Evolutionary conservation across 2,113 vertebrate genomes (phyloP).

Genomic region (Natator depressus): DNA sequence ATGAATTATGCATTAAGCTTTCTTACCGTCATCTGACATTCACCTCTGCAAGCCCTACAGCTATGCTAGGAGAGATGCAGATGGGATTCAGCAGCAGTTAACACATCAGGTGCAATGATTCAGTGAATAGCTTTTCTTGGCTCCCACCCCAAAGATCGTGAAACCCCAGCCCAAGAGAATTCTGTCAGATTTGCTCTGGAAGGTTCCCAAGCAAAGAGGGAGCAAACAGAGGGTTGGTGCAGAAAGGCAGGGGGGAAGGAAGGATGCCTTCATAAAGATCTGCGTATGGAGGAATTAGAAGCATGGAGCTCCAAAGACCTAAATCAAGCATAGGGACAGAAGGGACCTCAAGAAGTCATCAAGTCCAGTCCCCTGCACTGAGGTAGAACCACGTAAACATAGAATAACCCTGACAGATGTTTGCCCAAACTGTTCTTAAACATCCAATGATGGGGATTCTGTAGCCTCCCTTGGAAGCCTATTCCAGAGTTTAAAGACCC

Average conservation of each 20-base stretch:
- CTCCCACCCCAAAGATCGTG: not conserved
- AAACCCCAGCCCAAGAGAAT: not conserved
- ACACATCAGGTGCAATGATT: not conserved
- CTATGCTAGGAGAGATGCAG: not conserved
- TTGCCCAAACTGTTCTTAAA: not conserved
- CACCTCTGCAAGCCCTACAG: not conserved
- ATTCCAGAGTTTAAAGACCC: not conserved
- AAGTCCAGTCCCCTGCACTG: not conserved
- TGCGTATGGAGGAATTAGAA: not conserved
- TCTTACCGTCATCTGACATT: not conserved
- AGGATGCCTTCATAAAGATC: not conserved
- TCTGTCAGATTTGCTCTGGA: not conserved
- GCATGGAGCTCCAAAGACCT: not conserved
- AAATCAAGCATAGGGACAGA: not conserved
- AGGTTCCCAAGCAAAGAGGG: not conserved
- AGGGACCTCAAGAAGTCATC: not conserved
- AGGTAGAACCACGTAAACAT: not conserved
- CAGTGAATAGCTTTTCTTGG: not conserved
- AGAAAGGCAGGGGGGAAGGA: not conserved
- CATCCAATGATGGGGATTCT: not conserved
- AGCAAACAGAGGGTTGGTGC: not conserved
- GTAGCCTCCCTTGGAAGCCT: not conserved
- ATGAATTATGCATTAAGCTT: not conserved
- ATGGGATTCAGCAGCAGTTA: not conserved
- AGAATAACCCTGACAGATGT: not conserved